Conservation (phyloP, 1,140 invertebrate species). For the Drosophila simulans region DNA sequence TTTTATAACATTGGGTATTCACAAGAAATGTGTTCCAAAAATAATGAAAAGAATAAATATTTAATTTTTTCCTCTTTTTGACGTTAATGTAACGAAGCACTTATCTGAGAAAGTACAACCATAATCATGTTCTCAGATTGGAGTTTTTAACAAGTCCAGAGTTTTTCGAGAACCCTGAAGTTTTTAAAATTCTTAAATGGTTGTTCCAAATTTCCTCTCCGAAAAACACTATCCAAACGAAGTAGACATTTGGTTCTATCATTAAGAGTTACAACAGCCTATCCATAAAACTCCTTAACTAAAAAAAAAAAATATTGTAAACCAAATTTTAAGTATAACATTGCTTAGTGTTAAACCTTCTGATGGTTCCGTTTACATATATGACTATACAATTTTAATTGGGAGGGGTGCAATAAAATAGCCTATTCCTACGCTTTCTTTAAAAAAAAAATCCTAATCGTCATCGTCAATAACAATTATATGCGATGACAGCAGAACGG, state of each 20-base stretch:
- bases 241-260: background rate
- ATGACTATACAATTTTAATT: background rate
- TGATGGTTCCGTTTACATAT: background rate
- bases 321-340: background rate
- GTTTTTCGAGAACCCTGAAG: background rate
- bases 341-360: background rate
- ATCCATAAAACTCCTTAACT: background rate
- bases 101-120: background rate
- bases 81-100: background rate
- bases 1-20: too few species aligned
- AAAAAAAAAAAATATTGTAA: slow-evolving; percentile 6
- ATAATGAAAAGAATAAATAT: background rate
- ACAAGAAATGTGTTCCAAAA: background rate
- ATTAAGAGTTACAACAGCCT: slow-evolving; percentile 1
- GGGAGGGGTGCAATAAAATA: background rate
- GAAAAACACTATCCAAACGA: background rate
- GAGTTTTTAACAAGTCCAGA: background rate
- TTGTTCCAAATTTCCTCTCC: background rate
- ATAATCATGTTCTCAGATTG: background rate
- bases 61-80: background rate
- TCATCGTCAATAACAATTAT: slow-evolving; percentile 12
- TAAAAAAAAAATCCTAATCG: slow-evolving; percentile 1
- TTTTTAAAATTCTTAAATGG: background rate
- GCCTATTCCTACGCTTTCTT: background rate
- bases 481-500: slow-evolving; percentile 7